Percentiles rank a stretch among this genome's conserved stretches.
Evolutionary conservation across 1,140 invertebrate genomes (phyloP).

Genomic region (Bacillus rossius): DNA sequence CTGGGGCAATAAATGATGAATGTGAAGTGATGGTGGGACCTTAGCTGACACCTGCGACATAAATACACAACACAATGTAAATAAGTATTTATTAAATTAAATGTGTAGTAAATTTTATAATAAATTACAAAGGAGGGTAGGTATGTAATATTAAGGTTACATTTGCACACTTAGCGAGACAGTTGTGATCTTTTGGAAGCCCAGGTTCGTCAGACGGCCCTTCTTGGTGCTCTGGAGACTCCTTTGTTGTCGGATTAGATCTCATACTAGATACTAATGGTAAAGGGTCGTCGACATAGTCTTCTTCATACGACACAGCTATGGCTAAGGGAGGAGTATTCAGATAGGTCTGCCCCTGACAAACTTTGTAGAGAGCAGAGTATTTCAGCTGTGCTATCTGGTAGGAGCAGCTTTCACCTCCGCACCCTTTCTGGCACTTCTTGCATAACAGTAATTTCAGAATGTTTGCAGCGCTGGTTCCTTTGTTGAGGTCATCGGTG

Average conservation of each 20-base stretch:
- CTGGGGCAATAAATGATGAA: neutral
- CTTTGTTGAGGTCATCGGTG: slow-evolving; percentile 2
- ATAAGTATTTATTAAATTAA: slow-evolving; percentile 4
- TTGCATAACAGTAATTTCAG: slow-evolving; percentile 8
- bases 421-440: slow-evolving; percentile 10
- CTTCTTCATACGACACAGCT: slow-evolving; percentile 9
- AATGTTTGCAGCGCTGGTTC: slow-evolving; percentile 4
- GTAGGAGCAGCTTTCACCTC: slow-evolving; percentile 1
- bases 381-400: slow-evolving; percentile 3
- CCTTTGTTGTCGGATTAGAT: slow-evolving; percentile 12
- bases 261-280: slow-evolving; percentile 8
- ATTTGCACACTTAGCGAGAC: slow-evolving; percentile 8
- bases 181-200: slow-evolving; percentile 7
- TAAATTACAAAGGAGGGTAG: slow-evolving; percentile 7
- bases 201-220: neutral
- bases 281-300: slow-evolving; percentile 7
- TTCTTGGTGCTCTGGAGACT: slow-evolving; percentile 9
- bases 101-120: slow-evolving; percentile 2
- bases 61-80: slow-evolving; percentile 11
- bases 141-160: slow-evolving; percentile 9
- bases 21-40: slow-evolving; percentile 6
- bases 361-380: slow-evolving; percentile 10
- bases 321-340: slow-evolving; percentile 11
- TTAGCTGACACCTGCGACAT: slow-evolving; percentile 7
- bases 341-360: slow-evolving; percentile 10